Evolutionary conservation across 92 coral and sea anemone species (phyloP).

Genomic region (Bergia sp.): DNA sequence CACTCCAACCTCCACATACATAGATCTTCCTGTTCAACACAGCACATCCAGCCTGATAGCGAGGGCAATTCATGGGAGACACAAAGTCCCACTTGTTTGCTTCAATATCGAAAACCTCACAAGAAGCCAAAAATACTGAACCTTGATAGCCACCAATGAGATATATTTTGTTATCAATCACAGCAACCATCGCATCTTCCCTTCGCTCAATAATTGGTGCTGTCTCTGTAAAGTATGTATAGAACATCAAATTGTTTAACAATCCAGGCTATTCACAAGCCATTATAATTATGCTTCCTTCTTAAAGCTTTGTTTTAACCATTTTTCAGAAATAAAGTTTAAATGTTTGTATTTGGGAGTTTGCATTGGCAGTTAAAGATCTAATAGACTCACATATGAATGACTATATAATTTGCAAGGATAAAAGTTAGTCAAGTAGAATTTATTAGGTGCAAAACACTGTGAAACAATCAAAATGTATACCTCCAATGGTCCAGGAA

Average conservation of each 20-base stretch:
- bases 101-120: slow-evolving; percentile 86
- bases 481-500: slow-evolving; percentile 89
- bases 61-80: slow-evolving; percentile 77
- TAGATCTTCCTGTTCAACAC: slow-evolving; percentile 83
- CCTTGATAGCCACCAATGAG: slow-evolving; percentile 94
- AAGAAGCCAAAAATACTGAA: slow-evolving; percentile 84
- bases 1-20: slow-evolving; percentile 98
- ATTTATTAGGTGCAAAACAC: background rate
- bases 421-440: background rate
- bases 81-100: slow-evolving; percentile 80
- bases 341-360: too few relatives aligned
- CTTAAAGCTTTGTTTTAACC: background rate
- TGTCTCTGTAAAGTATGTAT: slow-evolving; percentile 54
- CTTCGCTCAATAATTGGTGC: slow-evolving; percentile 86
- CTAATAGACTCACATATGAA: too few relatives aligned
- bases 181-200: slow-evolving; percentile 97
- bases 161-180: slow-evolving; percentile 81
- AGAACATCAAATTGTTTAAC: background rate
- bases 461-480: background rate
- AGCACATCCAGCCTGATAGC: slow-evolving; percentile 95
- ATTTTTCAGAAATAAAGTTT: too few relatives aligned
- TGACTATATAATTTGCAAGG: too few relatives aligned
- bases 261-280: background rate
- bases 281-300: too few relatives aligned
- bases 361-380: too few relatives aligned